A percentile compares a stretch with the other conserved stretches of the same genome.
Conservation (phyloP, 1,140 invertebrate genomes). For the Cyclargus thomasi region DNA sequence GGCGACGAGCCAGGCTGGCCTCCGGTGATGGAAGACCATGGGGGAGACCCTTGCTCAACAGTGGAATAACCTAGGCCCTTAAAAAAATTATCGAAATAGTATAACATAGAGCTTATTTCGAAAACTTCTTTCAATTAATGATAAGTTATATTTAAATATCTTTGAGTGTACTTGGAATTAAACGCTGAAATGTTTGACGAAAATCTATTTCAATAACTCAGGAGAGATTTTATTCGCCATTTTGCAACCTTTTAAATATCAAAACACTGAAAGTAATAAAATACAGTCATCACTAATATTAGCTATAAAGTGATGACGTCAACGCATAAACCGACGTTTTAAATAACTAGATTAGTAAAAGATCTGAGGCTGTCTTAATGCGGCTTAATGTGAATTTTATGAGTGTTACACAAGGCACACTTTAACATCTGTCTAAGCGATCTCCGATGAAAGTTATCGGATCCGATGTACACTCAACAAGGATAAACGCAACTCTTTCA, state of each 20-base stretch:
- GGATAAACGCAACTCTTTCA: not conserved
- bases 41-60: too few species aligned
- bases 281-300: constrained; percentile 55
- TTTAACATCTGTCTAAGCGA: constrained; percentile 65
- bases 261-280: not conserved
- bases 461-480: constrained; percentile 37
- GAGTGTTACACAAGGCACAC: constrained; percentile 68
- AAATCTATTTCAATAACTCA: too few species aligned
- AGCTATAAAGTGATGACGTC: constrained; percentile 67
- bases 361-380: constrained; percentile 61
- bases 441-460: constrained; percentile 67
- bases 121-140: too few species aligned
- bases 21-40: too few species aligned
- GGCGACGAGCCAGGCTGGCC: too few species aligned
- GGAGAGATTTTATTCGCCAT: not conserved
- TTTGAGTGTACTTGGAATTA: too few species aligned
- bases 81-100: too few species aligned
- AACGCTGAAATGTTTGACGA: too few species aligned
- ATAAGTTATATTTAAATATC: too few species aligned
- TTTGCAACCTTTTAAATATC: not conserved
- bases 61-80: too few species aligned
- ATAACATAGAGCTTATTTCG: too few species aligned
- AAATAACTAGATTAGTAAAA: constrained; percentile 71
- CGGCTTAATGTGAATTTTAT: constrained; percentile 73
- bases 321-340: constrained; percentile 66